Evolutionary conservation across 2,113 vertebrate species (phyloP), one percentile per base, ranked within the genome.

Genomic region (Albula glossodonta): DNA sequence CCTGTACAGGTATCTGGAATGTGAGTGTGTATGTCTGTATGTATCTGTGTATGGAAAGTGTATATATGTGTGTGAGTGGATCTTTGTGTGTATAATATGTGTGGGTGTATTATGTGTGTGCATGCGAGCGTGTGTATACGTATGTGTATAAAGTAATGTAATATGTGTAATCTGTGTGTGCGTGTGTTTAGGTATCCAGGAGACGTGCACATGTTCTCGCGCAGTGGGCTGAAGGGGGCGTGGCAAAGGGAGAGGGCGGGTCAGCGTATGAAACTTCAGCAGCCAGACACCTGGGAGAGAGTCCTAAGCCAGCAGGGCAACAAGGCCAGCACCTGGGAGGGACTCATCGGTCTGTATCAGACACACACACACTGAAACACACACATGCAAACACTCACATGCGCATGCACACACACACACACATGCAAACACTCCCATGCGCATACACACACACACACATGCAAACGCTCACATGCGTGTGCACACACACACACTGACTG

Each of bases 271-370:
- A 97, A 93, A 87, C 95, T 98, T 0, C 90, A 91, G 50, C 90
- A 89, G 77, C 96, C 96, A 0, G 92, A 96, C 83, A 97, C 97
- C 0, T 98, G 97, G 97, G 97, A 98, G 0, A 93, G 95, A 4
- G 93, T 93, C 84, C 92, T 98, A 83, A 96, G 96, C 85, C 89
- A 70, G 50, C 88, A 90, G 31, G 97, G 97, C 50, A 98, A 97
- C 94, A 95, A 91, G 31, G 95, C 96, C 1, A 56, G 90, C 0
- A 95, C 94, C 60, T 60, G 57, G 57, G 57, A 60, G 57, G 57
- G 57, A 15, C 57, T 60, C 12, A 60, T 60, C 12, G 53, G 53
- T 56, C 19, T 56, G 53, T 56, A 9, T 60, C 60, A 19, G 15
- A 22, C 60, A 63, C 60, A 63, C 17, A 63, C 60, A n/a, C n/a